phyloP scores from a whole-genome alignment of 2,113 vertebrate genomes.

The Mohoua ochrocephala region DNA sequence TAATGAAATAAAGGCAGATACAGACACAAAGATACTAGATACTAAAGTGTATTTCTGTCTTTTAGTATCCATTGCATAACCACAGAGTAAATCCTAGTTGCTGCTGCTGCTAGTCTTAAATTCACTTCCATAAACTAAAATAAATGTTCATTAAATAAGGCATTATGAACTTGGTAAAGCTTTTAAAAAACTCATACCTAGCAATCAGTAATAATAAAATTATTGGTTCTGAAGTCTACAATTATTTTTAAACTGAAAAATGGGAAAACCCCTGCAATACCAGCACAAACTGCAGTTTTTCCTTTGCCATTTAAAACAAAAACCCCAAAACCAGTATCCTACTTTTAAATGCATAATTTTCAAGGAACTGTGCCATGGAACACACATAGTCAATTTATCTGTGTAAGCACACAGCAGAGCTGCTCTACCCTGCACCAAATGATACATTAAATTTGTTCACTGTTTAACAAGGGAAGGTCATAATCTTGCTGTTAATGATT shows the following conservation, averaged over 20 bases:
- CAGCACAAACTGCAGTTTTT: not conserved
- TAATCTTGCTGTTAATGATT: slow-evolving; percentile 7
- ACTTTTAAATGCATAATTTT: not conserved
- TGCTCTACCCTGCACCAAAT: not conserved
- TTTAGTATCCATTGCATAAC: not conserved
- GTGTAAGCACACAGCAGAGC: not conserved
- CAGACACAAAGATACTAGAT: not conserved
- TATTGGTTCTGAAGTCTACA: not conserved
- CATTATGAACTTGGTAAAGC: not conserved
- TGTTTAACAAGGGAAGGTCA: not conserved
- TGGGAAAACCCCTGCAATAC: not conserved
- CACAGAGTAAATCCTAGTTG: not conserved
- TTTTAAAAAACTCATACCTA: not conserved
- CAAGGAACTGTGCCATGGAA: not conserved
- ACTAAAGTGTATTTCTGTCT: not conserved
- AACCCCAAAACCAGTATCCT: not conserved
- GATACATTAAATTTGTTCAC: not conserved
- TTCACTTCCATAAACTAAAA: not conserved
- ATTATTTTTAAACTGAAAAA: not conserved
- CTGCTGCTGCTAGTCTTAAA: not conserved
- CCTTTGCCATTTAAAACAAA: not conserved
- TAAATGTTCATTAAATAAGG: not conserved
- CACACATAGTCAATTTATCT: not conserved
- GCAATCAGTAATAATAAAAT: not conserved
- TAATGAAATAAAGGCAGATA: not conserved